Evolutionary conservation across 2,888 invertebrate genomes (phyloP).

Genomic region (Sicus ferrugineus): DNA sequence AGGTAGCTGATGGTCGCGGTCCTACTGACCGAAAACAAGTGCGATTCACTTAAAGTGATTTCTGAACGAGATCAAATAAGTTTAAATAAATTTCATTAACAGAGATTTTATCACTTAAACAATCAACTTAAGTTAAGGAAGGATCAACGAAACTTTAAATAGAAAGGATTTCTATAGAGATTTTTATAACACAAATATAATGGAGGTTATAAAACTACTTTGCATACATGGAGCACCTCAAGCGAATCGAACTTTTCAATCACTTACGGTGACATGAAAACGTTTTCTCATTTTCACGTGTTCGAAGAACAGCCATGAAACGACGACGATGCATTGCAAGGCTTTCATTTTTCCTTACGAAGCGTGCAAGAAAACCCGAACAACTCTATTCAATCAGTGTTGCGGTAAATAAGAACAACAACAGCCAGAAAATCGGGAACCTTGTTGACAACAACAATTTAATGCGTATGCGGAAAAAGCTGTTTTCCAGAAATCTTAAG

Average conservation of each 20-base stretch:
- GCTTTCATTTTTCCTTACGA: background rate
- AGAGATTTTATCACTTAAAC: too few relatives aligned
- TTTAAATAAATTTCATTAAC: background rate
- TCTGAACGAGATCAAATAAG: background rate
- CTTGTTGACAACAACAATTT: too few relatives aligned
- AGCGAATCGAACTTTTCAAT: constrained; percentile 28
- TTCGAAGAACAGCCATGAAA: constrained; percentile 10
- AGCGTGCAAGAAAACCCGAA: background rate
- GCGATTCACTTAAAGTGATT: background rate
- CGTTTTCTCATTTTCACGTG: background rate
- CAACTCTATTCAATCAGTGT: constrained; percentile 29
- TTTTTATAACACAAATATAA: too few relatives aligned
- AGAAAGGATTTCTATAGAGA: too few relatives aligned
- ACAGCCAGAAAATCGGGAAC: constrained; percentile 17
- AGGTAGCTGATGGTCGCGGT: background rate
- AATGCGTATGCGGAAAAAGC: too few relatives aligned
- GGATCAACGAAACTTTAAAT: too few relatives aligned
- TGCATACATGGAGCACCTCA: too few relatives aligned
- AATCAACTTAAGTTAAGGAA: too few relatives aligned
- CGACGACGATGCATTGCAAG: constrained; percentile 10
- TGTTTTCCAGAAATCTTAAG: too few relatives aligned
- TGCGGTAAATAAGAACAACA: background rate
- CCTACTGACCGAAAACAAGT: too few relatives aligned
- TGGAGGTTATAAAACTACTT: too few relatives aligned
- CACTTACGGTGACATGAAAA: constrained; percentile 24